These are phyloP conservation scores for Prunella strophiata DNA, from an alignment of 2,797 vertebrate genomes.

Conservation along the genomic window DNA sequence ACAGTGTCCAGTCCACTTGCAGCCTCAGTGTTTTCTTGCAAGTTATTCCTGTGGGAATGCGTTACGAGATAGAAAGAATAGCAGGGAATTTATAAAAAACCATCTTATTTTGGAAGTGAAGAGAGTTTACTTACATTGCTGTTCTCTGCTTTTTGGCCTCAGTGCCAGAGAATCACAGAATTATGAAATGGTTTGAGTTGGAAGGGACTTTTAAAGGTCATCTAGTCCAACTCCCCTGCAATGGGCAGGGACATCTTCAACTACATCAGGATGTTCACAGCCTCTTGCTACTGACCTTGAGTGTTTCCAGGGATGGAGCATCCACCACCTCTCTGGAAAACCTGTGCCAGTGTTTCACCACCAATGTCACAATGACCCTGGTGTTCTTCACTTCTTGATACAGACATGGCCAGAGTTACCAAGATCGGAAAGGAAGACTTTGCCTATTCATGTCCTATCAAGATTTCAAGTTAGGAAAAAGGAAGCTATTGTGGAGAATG, in stretches of 20 bases:
- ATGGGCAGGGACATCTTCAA: not conserved
- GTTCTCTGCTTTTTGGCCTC: not conserved
- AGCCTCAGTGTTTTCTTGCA: not conserved
- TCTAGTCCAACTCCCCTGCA: not conserved
- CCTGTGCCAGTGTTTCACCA: not conserved
- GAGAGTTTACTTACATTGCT: not conserved
- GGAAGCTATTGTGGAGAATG: not conserved
- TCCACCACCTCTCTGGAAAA: not conserved
- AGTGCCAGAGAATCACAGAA: not conserved
- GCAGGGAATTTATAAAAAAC: not conserved
- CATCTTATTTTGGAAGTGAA: not conserved
- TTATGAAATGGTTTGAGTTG: not conserved
- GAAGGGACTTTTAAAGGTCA: not conserved
- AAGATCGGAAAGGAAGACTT: not conserved
- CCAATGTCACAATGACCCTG: not conserved
- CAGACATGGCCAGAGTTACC: not conserved
- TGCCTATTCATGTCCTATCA: not conserved
- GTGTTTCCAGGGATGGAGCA: not conserved
- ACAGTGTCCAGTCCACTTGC: not conserved
- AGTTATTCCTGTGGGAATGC: not conserved
- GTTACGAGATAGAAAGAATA: not conserved
- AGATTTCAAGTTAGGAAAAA: not conserved
- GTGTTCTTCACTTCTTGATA: not conserved
- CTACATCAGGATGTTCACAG: not conserved
- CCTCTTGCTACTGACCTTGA: accelerated